phyloP scores from a whole-genome alignment of 2,113 vertebrate genomes.

The Porphyrio hochstetteri region DNA sequence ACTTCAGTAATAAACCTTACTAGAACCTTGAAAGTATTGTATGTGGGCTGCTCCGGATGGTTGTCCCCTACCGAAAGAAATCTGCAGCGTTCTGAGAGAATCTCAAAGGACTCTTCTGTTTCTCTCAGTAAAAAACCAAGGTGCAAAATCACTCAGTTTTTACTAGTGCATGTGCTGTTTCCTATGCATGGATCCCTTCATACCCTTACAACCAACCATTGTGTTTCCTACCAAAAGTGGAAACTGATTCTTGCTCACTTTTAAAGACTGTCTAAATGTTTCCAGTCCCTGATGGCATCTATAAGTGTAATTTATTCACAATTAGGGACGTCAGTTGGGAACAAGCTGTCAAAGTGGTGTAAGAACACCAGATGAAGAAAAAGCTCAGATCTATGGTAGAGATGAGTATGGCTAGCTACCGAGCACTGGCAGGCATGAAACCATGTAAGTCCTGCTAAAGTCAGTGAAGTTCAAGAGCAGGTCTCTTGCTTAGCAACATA shows the following conservation, averaged over 20 bases:
- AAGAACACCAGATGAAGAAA: background rate
- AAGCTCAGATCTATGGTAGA: background rate
- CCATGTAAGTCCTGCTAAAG: background rate
- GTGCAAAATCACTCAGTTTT: background rate
- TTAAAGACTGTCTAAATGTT: background rate
- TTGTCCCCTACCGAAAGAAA: background rate
- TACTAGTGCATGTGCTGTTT: background rate
- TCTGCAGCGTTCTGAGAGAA: background rate
- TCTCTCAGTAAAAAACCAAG: background rate
- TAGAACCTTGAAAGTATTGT: background rate
- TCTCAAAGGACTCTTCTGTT: background rate
- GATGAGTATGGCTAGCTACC: background rate
- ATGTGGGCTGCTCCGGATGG: background rate
- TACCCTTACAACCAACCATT: background rate
- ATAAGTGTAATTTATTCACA: background rate
- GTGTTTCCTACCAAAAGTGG: background rate
- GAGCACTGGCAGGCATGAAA: background rate
- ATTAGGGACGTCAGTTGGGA: background rate
- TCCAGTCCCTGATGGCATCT: background rate
- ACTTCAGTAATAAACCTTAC: background rate
- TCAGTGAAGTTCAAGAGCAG: background rate
- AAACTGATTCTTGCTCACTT: background rate
- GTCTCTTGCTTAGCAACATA: background rate
- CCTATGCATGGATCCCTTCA: background rate
- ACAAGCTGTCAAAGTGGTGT: background rate